Base-by-base conservation (phyloP, 2,888 invertebrate species). In the Amitus sp. region DNA sequence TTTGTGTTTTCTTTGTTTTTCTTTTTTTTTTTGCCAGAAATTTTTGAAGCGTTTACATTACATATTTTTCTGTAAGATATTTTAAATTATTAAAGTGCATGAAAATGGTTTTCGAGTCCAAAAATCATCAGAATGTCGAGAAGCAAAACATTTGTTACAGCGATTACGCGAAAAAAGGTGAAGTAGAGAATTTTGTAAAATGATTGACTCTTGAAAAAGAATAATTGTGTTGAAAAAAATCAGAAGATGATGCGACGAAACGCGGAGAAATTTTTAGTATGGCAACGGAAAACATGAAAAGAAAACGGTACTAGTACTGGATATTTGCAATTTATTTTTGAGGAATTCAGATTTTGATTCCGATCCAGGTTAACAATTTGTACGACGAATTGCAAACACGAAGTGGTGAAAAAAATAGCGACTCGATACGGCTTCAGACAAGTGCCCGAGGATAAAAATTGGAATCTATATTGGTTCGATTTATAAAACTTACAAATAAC, bases 381-480 rank as follows among this genome's bases (percentile, higher is more conserved):
- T 79, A 85, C 89, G 45, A 86, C 87, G 49, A 89, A 88, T 82
- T 91, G 91, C 72, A 88, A 90, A 19, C 91, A 91, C 76, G 90
- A 91, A 64, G 88, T 89, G 62, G 91, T 94, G 33, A 85, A 90
- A 34, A 87, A 88, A 72, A 88, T 90, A 0, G 88, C 91, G 1
- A 84, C 87, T 60, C 87, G 88, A 63, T 90, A 89, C 75, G 90
- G 90, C 0, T 91, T 91, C 86, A 87, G 88, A 60, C 91, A 92
- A 78, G 93, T 93, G 0, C 85, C 87, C 0, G 94, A 94, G 68
- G 88, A 88, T 45, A 93, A 93, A 57, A 87, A 90, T 49, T 96
- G 96, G 96, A 93, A 94, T 79, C 87, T 96, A 66, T 92, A 91
- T 75, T 96, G 96, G n/a, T n/a, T n/a, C n/a, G n/a, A n/a, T n/a